A percentile compares a stretch with the other conserved stretches of the same genome.
phyloP scores from a whole-genome alignment of 2,113 vertebrate species.

The Rana temporaria region DNA sequence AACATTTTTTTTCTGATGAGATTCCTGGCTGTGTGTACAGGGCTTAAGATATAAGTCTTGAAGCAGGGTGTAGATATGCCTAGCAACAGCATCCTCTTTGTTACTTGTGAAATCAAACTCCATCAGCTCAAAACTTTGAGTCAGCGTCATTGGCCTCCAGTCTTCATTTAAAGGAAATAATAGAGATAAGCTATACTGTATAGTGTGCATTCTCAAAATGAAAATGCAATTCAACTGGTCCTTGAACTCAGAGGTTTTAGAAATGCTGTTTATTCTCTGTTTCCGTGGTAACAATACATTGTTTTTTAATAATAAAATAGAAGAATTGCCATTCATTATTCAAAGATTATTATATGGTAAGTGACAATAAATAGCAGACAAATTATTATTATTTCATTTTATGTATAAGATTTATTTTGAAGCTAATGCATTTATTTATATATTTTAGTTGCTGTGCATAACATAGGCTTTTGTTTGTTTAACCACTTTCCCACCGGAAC shows the following conservation, averaged over 20 bases:
- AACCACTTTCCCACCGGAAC: too few species aligned
- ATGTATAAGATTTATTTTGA: too few species aligned
- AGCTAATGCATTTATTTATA: too few species aligned
- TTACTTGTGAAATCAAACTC: conserved; percentile 6
- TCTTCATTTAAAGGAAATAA: background rate
- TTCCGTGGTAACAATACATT: conserved; percentile 10
- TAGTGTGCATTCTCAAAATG: background rate
- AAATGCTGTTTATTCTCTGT: conserved; percentile 3
- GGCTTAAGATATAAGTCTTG: background rate
- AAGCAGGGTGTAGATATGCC: background rate
- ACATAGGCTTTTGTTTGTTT: too few species aligned
- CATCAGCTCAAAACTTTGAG: conserved; percentile 9
- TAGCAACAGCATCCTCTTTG: conserved; percentile 17
- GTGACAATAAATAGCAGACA: too few species aligned
- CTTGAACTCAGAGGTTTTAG: conserved; percentile 17
- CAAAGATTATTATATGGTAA: too few species aligned
- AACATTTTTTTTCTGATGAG: too few species aligned
- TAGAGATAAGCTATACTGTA: background rate
- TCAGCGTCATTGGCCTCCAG: conserved; percentile 16
- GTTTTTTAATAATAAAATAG: too few species aligned
- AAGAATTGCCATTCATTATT: too few species aligned
- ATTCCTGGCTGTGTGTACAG: too few species aligned
- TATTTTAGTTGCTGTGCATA: too few species aligned
- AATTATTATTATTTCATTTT: too few species aligned
- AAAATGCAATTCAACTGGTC: conserved; percentile 2